Percentiles rank a stretch among this genome's conserved stretches.
These are phyloP conservation scores for Ammospiza nelsoni DNA, from an alignment of 2,113 vertebrate species.

Conservation along the genomic window DNA sequence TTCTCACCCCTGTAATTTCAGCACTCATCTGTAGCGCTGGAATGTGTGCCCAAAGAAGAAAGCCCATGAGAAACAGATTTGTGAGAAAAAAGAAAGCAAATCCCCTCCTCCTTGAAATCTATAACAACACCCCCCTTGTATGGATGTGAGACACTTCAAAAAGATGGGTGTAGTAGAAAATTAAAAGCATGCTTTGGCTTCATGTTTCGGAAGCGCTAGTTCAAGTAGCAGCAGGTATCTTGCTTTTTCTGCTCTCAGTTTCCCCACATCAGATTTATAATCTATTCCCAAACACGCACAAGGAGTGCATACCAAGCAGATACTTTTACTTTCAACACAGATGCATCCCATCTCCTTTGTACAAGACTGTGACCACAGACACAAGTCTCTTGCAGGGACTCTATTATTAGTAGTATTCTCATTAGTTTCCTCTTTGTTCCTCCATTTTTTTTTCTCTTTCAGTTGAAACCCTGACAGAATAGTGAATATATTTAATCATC, in stretches of 20 bases:
- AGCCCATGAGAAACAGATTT: neutral
- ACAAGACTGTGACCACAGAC: neutral
- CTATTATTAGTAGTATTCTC: neutral
- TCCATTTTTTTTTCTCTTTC: neutral
- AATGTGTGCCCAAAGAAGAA: neutral
- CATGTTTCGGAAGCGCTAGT: neutral
- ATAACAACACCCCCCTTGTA: neutral
- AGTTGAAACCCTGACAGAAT: neutral
- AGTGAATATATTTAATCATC: neutral
- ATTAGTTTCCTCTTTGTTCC: neutral
- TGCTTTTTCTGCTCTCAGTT: neutral
- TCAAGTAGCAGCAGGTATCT: slow-evolving; percentile 45
- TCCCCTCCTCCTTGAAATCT: neutral
- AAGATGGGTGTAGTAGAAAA: neutral
- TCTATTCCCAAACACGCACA: neutral
- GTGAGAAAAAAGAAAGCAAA: neutral
- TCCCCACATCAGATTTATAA: slow-evolving; percentile 6
- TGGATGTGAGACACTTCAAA: neutral
- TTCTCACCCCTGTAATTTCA: slow-evolving; percentile 2
- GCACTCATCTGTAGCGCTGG: neutral
- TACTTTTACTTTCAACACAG: slow-evolving; percentile 6
- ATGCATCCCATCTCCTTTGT: neutral
- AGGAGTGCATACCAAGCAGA: neutral
- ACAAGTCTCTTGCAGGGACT: neutral
- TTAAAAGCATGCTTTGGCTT: neutral